Evolutionary conservation across 2,888 invertebrate genomes (phyloP).

Genomic region (Xiphydria camelus): DNA sequence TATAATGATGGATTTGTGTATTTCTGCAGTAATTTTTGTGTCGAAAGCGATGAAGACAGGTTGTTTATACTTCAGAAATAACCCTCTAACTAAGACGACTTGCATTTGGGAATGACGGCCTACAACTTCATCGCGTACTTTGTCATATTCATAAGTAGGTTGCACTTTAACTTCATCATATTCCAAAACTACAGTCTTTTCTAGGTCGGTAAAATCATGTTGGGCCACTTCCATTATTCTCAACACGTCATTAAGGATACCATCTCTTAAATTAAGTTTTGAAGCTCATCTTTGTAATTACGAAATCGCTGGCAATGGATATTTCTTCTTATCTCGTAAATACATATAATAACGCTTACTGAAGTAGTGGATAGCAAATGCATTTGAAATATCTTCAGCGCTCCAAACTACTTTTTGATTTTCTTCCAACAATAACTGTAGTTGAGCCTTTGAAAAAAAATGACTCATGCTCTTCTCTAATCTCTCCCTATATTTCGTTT

Average conservation of each 20-base stretch:
- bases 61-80: conserved; percentile 28
- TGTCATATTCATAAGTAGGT: conserved; percentile 22
- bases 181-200: conserved; percentile 13
- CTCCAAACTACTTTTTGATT: conserved; percentile 19
- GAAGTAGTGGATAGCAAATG: conserved; percentile 21
- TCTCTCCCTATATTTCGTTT: conserved; percentile 1
- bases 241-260: conserved; percentile 9
- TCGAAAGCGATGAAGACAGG: conserved; percentile 34
- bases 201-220: conserved; percentile 10
- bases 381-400: conserved; percentile 16
- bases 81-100: conserved; percentile 28
- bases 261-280: conserved; percentile 15
- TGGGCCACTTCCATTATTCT: conserved; percentile 17
- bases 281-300: conserved; percentile 12
- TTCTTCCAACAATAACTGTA: conserved; percentile 6
- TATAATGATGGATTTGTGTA: neutral
- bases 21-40: conserved; percentile 31
- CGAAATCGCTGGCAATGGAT: conserved; percentile 15
- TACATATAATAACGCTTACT: conserved; percentile 20
- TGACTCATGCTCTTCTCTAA: neutral
- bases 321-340: conserved; percentile 12
- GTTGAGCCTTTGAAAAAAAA: neutral
- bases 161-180: conserved; percentile 18
- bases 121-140: conserved; percentile 27
- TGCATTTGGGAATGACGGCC: conserved; percentile 29